phyloP scores from a whole-genome alignment of 2,113 vertebrate genomes.

The Ivindomyrus marchei region DNA sequence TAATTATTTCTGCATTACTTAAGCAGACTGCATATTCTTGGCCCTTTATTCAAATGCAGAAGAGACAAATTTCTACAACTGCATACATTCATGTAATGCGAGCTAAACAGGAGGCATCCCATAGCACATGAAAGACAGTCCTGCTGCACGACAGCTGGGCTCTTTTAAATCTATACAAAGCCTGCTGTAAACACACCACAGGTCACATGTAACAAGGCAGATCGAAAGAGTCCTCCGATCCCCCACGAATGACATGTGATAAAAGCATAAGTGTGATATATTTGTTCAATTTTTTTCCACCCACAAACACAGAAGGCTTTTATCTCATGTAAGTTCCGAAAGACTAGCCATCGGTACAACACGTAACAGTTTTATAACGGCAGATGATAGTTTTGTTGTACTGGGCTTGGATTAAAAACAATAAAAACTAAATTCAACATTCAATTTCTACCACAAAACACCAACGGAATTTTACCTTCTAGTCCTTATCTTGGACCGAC shows the following conservation, averaged over 20 bases:
- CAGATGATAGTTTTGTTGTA: not conserved
- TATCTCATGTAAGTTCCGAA: not conserved
- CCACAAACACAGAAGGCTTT: not conserved
- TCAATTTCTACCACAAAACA: not conserved
- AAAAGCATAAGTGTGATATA: slow-evolving; percentile 10
- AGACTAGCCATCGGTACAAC: not conserved
- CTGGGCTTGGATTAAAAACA: not conserved
- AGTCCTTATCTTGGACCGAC: not conserved
- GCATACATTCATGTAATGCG: not conserved
- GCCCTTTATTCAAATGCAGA: not conserved
- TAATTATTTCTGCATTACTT: not conserved
- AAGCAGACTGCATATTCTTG: not conserved
- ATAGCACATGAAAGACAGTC: not conserved
- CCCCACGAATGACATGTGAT: slow-evolving; percentile 15
- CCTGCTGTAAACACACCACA: not conserved
- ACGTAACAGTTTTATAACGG: not conserved
- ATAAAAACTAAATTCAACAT: not conserved
- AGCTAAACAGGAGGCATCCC: not conserved
- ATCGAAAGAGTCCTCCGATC: not conserved
- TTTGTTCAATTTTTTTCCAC: not conserved
- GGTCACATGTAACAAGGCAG: slow-evolving; percentile 9
- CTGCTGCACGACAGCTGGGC: not conserved
- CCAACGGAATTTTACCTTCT: not conserved
- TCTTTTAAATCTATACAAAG: not conserved
- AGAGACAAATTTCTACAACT: not conserved